phyloP scores from a whole-genome alignment of 2,113 vertebrate genomes.

The Eulacestoma nigropectus region DNA sequence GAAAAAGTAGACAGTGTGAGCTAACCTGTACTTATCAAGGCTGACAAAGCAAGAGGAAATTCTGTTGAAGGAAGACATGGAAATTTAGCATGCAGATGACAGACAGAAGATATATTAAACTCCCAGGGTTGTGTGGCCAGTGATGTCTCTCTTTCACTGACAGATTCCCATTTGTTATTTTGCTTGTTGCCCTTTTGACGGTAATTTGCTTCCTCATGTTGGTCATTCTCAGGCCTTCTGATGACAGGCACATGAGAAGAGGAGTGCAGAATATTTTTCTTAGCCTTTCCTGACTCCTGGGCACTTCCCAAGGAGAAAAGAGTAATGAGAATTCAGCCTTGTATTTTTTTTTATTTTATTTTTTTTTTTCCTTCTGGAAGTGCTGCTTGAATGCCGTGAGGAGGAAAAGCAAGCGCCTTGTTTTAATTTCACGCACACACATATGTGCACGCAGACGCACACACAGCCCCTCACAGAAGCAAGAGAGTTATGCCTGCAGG shows the following conservation, averaged over 20 bases:
- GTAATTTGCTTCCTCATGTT: not conserved
- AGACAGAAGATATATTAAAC: slow-evolving; percentile 18
- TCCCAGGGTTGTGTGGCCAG: not conserved
- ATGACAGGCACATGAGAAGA: not conserved
- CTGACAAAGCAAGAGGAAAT: slow-evolving; percentile 13
- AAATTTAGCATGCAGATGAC: slow-evolving; percentile 39
- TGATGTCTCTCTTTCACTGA: not conserved
- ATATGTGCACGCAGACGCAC: not conserved
- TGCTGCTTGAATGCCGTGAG: not conserved
- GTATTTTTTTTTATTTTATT: not conserved
- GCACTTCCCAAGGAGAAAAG: not conserved
- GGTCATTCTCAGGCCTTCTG: not conserved
- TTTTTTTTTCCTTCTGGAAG: not conserved
- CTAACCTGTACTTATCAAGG: slow-evolving; percentile 28
- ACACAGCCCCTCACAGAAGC: not conserved
- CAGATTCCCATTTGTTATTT: slow-evolving; percentile 41
- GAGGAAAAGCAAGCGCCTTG: not conserved
- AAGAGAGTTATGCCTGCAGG: not conserved
- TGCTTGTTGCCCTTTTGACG: not conserved
- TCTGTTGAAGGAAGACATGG: not conserved
- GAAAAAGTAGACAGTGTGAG: not conserved
- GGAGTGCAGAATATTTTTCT: not conserved
- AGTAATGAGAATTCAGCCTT: not conserved
- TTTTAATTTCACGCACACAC: not conserved
- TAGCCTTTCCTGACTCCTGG: not conserved